These are phyloP conservation scores for Etheostoma perlongum DNA, from an alignment of 2,797 vertebrate species.

Conservation along the genomic window DNA sequence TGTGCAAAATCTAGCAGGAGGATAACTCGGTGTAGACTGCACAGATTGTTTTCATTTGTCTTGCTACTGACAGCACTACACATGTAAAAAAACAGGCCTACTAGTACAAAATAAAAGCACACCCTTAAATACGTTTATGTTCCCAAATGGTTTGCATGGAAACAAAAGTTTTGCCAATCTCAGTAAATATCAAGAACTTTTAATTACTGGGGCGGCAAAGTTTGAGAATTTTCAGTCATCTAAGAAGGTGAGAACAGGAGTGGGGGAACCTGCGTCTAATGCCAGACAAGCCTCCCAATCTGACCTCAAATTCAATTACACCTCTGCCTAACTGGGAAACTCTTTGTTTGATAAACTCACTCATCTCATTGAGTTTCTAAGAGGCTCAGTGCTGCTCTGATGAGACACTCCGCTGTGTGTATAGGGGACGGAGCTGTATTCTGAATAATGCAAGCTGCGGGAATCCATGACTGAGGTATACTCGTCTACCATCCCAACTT, in stretches of 20 bases:
- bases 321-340: conserved; percentile 44
- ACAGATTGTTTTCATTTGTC: too few species aligned
- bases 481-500: conserved; percentile 32
- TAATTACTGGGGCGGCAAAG: background rate
- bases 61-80: too few species aligned
- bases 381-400: conserved; percentile 34
- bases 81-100: too few species aligned
- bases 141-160: conserved; percentile 8
- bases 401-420: conserved; percentile 47
- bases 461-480: conserved; percentile 20
- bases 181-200: background rate
- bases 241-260: conserved; percentile 6
- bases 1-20: too few species aligned
- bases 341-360: conserved; percentile 57
- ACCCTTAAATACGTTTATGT: background rate
- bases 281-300: conserved; percentile 18
- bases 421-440: conserved; percentile 41
- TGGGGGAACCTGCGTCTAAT: background rate
- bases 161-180: conserved; percentile 7
- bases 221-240: conserved; percentile 7
- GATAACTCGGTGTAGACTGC: too few species aligned
- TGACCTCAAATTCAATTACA: conserved; percentile 53
- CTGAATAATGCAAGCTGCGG: conserved; percentile 69
- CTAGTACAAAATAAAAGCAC: background rate
- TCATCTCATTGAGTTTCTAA: conserved; percentile 58